These are phyloP conservation scores for Pristiophorus japonicus DNA, from an alignment of 2,113 vertebrate species.

Conservation along the genomic window DNA sequence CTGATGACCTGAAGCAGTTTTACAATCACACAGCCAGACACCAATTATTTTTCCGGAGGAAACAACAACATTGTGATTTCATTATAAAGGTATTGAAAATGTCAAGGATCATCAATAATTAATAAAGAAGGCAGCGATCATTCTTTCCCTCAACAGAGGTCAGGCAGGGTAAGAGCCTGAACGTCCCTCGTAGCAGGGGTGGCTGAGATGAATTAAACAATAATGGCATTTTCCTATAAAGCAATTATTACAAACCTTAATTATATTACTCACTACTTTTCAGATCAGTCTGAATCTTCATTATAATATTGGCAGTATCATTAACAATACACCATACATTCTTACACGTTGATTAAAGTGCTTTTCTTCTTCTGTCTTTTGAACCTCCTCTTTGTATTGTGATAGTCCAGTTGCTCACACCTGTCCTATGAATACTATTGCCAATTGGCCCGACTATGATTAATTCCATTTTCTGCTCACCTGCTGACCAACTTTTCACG, in stretches of 20 bases:
- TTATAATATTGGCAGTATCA: neutral
- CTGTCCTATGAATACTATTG: neutral
- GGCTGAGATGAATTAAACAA: neutral
- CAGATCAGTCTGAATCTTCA: neutral
- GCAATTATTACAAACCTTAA: neutral
- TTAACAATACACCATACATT: neutral
- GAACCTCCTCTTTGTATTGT: neutral
- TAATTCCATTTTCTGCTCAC: too few relatives aligned
- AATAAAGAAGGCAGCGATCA: constrained; percentile 39
- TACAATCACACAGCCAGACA: constrained; percentile 42
- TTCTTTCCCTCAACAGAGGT: neutral
- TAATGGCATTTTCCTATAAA: neutral
- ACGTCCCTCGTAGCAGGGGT: constrained; percentile 38
- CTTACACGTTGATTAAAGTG: neutral
- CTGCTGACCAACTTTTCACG: neutral
- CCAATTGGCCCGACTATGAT: neutral
- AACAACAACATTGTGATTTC: constrained; percentile 39
- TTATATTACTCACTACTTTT: neutral
- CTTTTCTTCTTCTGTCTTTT: neutral
- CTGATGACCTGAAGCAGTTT: neutral
- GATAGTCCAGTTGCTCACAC: too few relatives aligned
- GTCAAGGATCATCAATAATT: constrained; percentile 41
- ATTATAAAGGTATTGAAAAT: constrained; percentile 2
- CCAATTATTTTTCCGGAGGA: constrained; percentile 39
- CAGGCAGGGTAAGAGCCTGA: neutral